Evolutionary conservation across 1,140 invertebrate genomes (phyloP).

Genomic region (Listronotus oregonensis): DNA sequence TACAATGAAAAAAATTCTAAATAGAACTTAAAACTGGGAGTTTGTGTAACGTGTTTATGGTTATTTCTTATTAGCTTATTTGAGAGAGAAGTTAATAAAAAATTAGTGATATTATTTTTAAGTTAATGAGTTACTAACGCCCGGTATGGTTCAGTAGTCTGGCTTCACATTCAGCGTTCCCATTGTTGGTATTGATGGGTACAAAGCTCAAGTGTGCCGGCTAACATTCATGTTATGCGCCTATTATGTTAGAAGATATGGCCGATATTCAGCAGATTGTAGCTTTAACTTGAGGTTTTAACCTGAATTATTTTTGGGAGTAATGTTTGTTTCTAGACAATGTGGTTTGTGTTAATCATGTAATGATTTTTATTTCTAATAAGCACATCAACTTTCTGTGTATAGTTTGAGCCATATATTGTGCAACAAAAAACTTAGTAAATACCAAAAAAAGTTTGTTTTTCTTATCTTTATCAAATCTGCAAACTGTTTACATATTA

Average conservation of each 20-base stretch:
- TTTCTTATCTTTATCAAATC: conserved; percentile 45
- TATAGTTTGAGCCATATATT: conserved; percentile 34
- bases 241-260: neutral
- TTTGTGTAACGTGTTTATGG: conserved; percentile 26
- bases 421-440: conserved; percentile 34
- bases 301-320: conserved; percentile 22
- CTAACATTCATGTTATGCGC: neutral
- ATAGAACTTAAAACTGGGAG: conserved; percentile 20
- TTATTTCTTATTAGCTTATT: conserved; percentile 34
- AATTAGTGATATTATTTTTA: conserved; percentile 37
- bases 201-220: conserved; percentile 9
- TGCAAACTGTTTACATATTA: conserved; percentile 48
- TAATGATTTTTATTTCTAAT: conserved; percentile 27
- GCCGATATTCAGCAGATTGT: neutral
- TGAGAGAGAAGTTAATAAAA: conserved; percentile 30
- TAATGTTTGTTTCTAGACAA: conserved; percentile 34
- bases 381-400: conserved; percentile 32
- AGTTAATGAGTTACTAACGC: conserved; percentile 26
- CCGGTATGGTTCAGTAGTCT: conserved; percentile 13
- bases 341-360: conserved; percentile 37
- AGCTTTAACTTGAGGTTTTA: neutral
- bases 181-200: conserved; percentile 17
- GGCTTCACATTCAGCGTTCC: conserved; percentile 27
- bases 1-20: too few relatives aligned
- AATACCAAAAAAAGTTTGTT: conserved; percentile 39